phyloP scores from a whole-genome alignment of 2,113 vertebrate genomes.

The Thalassoma bifasciatum region DNA sequence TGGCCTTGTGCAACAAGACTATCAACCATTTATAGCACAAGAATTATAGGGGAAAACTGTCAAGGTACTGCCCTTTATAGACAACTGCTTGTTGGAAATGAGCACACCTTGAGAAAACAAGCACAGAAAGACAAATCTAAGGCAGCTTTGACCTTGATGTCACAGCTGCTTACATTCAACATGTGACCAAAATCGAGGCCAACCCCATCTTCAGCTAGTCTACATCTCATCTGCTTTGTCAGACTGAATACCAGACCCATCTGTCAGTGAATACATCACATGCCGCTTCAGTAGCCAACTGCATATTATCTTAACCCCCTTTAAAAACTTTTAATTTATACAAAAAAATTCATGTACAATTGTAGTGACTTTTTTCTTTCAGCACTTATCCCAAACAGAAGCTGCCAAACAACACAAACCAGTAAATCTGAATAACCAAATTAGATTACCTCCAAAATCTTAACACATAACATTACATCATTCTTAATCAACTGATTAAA shows the following conservation, averaged over 20 bases:
- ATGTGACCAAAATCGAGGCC: constrained; percentile 47
- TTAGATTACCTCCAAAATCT: constrained; percentile 20
- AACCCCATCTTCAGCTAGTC: constrained; percentile 20
- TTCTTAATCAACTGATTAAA: constrained; percentile 42
- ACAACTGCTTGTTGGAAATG: neutral
- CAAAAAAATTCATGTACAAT: neutral
- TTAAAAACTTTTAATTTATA: neutral
- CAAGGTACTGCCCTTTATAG: no score
- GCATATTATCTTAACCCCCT: neutral
- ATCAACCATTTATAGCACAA: no score
- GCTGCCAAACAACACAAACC: neutral
- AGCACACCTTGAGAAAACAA: neutral
- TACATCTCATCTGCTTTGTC: constrained; percentile 46
- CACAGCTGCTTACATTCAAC: constrained; percentile 9
- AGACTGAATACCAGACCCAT: constrained; percentile 40
- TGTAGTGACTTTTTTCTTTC: neutral
- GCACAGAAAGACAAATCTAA: neutral
- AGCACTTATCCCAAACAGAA: neutral
- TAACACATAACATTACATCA: constrained; percentile 7
- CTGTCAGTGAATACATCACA: constrained; percentile 38
- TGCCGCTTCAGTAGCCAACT: neutral
- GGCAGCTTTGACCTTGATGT: constrained; percentile 9
- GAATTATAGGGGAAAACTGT: no score
- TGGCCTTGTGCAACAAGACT: no score
- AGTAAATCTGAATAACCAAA: neutral